Conservation (phyloP, 2,797 vertebrate species). For the Syncerus caffer region DNA sequence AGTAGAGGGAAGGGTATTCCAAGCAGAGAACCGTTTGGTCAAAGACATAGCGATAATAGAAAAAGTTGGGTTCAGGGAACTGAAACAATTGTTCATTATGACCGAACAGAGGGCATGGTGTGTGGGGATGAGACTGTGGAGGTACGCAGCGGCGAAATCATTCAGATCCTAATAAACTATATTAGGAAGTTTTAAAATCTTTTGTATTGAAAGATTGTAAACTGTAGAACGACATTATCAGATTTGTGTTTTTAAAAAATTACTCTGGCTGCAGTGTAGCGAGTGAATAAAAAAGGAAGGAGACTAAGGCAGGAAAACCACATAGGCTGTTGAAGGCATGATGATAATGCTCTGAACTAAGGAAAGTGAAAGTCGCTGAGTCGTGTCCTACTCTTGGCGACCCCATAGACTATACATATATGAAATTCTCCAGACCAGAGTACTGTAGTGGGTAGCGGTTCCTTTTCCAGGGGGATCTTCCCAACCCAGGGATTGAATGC, state of each 20-base stretch:
- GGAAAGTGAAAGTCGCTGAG: not conserved
- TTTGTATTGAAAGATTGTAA: slow-evolving; percentile 7
- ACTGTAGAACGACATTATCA: not conserved
- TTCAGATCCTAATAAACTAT: not conserved
- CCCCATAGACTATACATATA: not conserved
- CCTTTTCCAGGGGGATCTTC: not conserved
- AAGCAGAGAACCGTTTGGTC: not conserved
- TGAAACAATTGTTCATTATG: not conserved
- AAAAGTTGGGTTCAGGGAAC: not conserved
- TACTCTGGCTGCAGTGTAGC: not conserved
- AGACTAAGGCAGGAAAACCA: not conserved
- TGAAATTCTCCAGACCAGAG: not conserved
- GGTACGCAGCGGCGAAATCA: not conserved
- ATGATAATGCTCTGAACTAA: not conserved
- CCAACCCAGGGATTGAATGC: not conserved
- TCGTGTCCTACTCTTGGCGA: not conserved
- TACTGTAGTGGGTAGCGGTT: not conserved
- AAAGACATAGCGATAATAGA: not conserved
- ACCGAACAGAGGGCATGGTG: not conserved
- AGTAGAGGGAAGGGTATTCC: not conserved
- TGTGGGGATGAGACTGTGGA: not conserved
- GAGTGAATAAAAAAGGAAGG: not conserved
- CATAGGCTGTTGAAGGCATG: not conserved
- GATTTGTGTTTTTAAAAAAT: not conserved
- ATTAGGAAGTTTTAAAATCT: not conserved